phyloP scores from a whole-genome alignment of 1,140 invertebrate species.

The Propsilocerus akamusi region DNA sequence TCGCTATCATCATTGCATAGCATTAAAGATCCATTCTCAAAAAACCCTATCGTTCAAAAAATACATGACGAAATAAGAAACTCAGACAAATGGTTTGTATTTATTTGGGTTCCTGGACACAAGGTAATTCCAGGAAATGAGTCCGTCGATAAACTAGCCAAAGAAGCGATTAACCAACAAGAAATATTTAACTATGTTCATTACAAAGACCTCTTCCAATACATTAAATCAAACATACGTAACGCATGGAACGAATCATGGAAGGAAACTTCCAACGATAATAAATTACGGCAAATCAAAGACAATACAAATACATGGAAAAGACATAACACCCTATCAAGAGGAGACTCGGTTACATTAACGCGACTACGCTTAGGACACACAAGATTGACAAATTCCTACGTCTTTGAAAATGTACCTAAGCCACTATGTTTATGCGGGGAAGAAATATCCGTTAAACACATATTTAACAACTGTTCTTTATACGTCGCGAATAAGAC shows the following conservation, averaged over 20 bases:
- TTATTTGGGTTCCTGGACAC: constrained; percentile 6
- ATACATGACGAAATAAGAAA: background rate
- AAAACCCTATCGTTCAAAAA: background rate
- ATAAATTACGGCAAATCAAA: background rate
- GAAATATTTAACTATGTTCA: background rate
- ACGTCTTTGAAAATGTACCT: background rate
- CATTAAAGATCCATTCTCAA: background rate
- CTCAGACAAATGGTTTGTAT: background rate
- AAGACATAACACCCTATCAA: background rate
- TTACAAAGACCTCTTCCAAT: background rate
- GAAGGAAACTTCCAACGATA: background rate
- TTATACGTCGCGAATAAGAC: too few relatives aligned
- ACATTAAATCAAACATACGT: background rate
- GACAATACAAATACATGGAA: background rate
- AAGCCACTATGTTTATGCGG: background rate
- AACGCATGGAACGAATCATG: background rate
- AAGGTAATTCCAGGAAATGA: constrained; percentile 5
- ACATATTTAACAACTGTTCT: background rate
- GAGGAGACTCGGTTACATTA: background rate
- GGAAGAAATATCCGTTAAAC: background rate
- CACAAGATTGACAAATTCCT: background rate
- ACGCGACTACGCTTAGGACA: background rate
- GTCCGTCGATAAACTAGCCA: constrained; percentile 6
- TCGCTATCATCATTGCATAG: background rate
- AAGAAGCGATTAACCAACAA: background rate